Evolutionary conservation across 2,888 invertebrate genomes (phyloP), one percentile per base, ranked within the genome.

Genomic region (Drosophila recens): DNA sequence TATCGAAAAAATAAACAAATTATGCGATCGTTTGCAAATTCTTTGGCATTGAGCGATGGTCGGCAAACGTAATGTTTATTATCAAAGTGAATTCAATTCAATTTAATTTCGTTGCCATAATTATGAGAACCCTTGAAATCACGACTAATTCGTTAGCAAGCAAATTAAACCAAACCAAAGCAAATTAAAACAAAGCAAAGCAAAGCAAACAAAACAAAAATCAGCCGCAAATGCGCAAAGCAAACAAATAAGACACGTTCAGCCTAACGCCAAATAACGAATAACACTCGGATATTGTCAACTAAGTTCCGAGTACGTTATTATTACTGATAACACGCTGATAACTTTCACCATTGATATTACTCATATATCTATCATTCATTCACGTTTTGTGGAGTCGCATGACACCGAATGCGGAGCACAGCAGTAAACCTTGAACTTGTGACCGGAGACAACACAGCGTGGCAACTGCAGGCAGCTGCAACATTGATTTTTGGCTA

Each of bases 131-230:
- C 67, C 27, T 67, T 46, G 65, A 53, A 78, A 82, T 79, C 80
- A 74, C 79, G 77, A 79, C 70, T 79, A 76, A 80, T 73, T 85
- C 67, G 81, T 83, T 71, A 77, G 75, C 77, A 76, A 73, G 74
- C 72, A 81, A 81, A 87, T 72, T 64, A 54, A 54, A 68, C 63
- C 61, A 54, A 54, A 68, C 63, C 61, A 58, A 76, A 73, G 76
- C 72, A 81, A 81, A 87, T 72, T 62, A 54, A 54, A 68, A 67
- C 75, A 62, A 30, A 63, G 56, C 61, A 58, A 72, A 80, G 68
- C 79, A 54, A 58, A 53, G 46, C 49, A 72, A 33, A 38, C 20
- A 48, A 46, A 57, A 38, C 20, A 48, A 46, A 57, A 33, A 23
- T 11, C 40, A 61, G 49, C 45, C 30, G 62, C 48, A 65, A 79